Percentiles rank a stretch among this genome's conserved stretches.
Conservation (phyloP, 2,113 vertebrate genomes). For the Catharus minimus region DNA sequence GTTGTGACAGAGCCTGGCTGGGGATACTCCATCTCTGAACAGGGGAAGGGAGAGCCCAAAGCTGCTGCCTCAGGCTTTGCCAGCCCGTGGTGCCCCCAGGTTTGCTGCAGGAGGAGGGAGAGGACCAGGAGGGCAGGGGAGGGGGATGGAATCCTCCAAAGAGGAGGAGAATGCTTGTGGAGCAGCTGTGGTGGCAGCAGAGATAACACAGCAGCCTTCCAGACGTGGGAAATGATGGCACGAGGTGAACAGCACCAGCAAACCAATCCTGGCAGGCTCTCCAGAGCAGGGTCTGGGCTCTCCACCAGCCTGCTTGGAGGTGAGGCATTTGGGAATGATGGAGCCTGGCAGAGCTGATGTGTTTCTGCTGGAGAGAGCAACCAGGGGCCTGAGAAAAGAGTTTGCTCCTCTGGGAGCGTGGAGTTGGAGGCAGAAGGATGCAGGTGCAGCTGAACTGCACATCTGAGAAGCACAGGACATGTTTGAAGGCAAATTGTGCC, state of each 20-base stretch:
- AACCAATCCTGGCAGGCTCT: not conserved
- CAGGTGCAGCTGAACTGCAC: not conserved
- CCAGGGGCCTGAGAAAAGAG: not conserved
- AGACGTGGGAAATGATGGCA: not conserved
- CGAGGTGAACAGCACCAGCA: not conserved
- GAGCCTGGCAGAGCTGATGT: not conserved
- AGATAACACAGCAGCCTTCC: not conserved
- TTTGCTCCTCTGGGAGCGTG: accelerated
- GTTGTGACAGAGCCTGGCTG: not conserved
- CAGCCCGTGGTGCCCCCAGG: accelerated
- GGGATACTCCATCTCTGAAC: not conserved
- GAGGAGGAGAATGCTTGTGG: not conserved
- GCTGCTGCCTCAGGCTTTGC: not conserved
- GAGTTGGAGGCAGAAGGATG: not conserved
- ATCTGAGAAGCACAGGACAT: not conserved
- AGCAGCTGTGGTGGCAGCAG: not conserved
- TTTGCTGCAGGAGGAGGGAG: not conserved
- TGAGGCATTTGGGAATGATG: not conserved
- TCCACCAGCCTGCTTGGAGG: not conserved
- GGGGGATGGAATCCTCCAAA: not conserved
- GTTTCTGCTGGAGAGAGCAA: not conserved
- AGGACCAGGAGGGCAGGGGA: not conserved
- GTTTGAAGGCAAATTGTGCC: not conserved
- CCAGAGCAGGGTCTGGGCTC: not conserved
- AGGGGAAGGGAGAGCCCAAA: not conserved